A percentile compares a stretch with the other conserved stretches of the same genome.
Evolutionary conservation across 2,797 vertebrate species (phyloP).

Genomic region (Dendrocincla fuliginosa): DNA sequence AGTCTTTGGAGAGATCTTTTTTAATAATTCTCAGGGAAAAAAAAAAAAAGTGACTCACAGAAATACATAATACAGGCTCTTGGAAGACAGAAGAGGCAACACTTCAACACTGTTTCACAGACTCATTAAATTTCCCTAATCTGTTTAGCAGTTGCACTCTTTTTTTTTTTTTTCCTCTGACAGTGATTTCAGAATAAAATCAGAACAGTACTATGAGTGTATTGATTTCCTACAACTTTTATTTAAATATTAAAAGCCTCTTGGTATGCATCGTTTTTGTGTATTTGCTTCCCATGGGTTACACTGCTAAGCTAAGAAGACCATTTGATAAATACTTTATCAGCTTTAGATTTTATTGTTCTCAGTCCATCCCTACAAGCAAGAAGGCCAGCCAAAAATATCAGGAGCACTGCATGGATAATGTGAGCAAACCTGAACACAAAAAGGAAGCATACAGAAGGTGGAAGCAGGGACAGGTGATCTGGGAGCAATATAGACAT

Average conservation of each 20-base stretch:
- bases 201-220: neutral
- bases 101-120: neutral
- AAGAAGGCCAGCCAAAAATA: neutral
- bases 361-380: neutral
- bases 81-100: neutral
- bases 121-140: neutral
- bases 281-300: neutral
- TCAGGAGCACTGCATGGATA: neutral
- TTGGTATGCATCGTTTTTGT: neutral
- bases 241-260: neutral
- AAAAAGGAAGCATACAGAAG: neutral
- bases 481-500: neutral
- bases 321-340: neutral
- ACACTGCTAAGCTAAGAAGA: neutral
- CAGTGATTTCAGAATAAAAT: neutral
- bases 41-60: neutral
- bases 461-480: neutral
- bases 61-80: neutral
- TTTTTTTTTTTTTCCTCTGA: neutral
- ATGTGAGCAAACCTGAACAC: neutral
- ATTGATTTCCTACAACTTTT: neutral
- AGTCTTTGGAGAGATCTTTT: neutral
- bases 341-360: neutral
- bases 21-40: neutral
- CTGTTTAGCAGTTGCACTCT: neutral